Evolutionary conservation across 1,140 invertebrate species (phyloP), one percentile per base, ranked within the genome.

Genomic region (Vanessa atalanta): DNA sequence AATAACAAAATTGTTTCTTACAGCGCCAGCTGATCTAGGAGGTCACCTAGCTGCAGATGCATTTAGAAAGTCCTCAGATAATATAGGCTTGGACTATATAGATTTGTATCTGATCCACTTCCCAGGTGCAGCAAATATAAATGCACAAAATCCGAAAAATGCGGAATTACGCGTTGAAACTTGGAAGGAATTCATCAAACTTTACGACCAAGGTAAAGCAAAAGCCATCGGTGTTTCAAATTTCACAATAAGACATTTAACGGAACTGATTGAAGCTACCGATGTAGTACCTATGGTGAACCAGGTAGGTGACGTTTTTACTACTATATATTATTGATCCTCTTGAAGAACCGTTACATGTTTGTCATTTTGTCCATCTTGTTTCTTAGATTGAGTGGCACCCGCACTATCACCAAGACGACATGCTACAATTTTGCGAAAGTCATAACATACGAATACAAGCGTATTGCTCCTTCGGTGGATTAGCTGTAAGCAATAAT

Each of bases 61-160:
- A 48, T 95, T 96, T 16, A 79, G 94, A 57, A 90, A 88, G 47
- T 96, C 96, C 8, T 79, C 98, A 11, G 84, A 92, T n/a, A 94
- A 95, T 57, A 86, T 98, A 4, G 93, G 95, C 69, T 92, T 94
- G 8, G 92, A 94, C 51, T 97, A 97, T 85, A 88, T 98, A 3
- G 97, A 98, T 91, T 90, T 98, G 16, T 97, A 96, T 85, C 93
- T 98, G 37, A 96, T 98, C 75, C 97, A 98, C 85, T 98, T 97
- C 95, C 97, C 97, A 51, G 97, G 96, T 31, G 93, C 91, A 66
- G 86, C 93, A 23, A 93, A 94, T 70, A 61, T 88, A 5, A 83
- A 94, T 50, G 85, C 93, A 20, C 92, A 94, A 43, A 90, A 93
- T 74, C 78, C 89, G 2, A 83, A 93, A 31, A 96, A 97, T 87